Base-by-base conservation (phyloP, 2,888 invertebrate species). In the Athalia cordata region DNA sequence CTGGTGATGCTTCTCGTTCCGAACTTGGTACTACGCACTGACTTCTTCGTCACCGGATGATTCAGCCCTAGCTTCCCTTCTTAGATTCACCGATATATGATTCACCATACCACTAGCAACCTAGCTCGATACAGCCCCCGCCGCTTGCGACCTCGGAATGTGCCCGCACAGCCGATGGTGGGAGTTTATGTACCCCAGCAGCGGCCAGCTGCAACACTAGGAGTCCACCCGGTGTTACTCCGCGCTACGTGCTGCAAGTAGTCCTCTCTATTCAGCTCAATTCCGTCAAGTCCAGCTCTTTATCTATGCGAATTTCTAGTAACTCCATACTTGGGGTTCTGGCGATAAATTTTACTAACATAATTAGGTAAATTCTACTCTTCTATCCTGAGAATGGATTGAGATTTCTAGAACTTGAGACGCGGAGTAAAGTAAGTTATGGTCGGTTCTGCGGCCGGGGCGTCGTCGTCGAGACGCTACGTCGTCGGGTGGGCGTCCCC, bases 221-320 rank as follows among this genome's bases (percentile, higher is more conserved):
- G 3, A 0, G 15, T 50, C 78, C 81, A 80, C 47, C 57, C 57
- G 74, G 85, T 86, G 79, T 80, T 75, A 82, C 78, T 87, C 47
- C 87, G 87, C 87, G 77, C 81, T 61, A 79, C 75, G 81, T 62
- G 80, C 79, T 77, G 49, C 80, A 87, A 87, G 70, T 87, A 87
- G 87, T 87, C 50, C 87, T 82, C 8, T 8, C 0, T 7, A 66
- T 29, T 7, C 5, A 2, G 0, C 3, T 3, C 4, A 6, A 70
- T 49, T 62, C 4, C 9, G 9, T 45, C 0, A 3, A 45, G 59
- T 13, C 59, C 3, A 59, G 45, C 5, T 4, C 6, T 72, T 45
- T 4, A 13, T 47, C 4, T 3, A 4, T 6, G 4, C 5, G 1
- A n/a, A 59, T 5, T 59, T n/a, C 2, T 6, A 5, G 4, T n/a